These are phyloP conservation scores for Graphium colonna DNA, from an alignment of 2,888 invertebrate species.

Conservation along the genomic window DNA sequence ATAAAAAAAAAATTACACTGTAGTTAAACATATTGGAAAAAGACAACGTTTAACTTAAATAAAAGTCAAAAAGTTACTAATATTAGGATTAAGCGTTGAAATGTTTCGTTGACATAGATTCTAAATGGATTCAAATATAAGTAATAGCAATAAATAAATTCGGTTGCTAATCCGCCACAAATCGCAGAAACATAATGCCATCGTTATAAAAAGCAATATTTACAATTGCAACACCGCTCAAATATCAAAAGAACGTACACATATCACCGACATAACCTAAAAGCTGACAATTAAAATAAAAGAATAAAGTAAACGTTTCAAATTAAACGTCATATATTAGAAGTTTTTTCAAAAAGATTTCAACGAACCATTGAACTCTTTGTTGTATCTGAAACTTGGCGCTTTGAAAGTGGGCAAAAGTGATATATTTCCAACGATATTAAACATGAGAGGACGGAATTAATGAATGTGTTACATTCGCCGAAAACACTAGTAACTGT, in stretches of 20 bases:
- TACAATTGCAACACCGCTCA: background rate
- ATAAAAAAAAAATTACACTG: too few species aligned
- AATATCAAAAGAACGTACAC: slow-evolving; percentile 10
- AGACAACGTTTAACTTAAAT: too few species aligned
- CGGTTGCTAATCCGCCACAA: too few species aligned
- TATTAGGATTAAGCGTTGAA: too few species aligned
- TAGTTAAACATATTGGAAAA: too few species aligned
- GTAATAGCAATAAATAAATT: too few species aligned
- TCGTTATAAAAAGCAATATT: too few species aligned
- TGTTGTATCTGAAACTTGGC: slow-evolving; percentile 45
- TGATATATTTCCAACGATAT: slow-evolving; percentile 52
- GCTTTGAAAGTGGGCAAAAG: slow-evolving; percentile 39
- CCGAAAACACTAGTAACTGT: slow-evolving; percentile 58
- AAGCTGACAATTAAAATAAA: slow-evolving; percentile 45
- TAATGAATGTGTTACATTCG: slow-evolving; percentile 67
- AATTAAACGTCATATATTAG: slow-evolving; percentile 45
- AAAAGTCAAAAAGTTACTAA: too few species aligned
- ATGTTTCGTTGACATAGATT: too few species aligned
- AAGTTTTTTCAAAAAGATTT: slow-evolving; percentile 35
- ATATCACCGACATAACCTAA: slow-evolving; percentile 13
- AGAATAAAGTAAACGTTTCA: slow-evolving; percentile 44
- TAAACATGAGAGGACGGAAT: slow-evolving; percentile 51
- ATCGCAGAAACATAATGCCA: too few species aligned
- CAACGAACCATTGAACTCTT: slow-evolving; percentile 70
- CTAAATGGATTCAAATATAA: too few species aligned